Conservation (phyloP, 1,140 invertebrate genomes). For the Drosophila funebris region DNA sequence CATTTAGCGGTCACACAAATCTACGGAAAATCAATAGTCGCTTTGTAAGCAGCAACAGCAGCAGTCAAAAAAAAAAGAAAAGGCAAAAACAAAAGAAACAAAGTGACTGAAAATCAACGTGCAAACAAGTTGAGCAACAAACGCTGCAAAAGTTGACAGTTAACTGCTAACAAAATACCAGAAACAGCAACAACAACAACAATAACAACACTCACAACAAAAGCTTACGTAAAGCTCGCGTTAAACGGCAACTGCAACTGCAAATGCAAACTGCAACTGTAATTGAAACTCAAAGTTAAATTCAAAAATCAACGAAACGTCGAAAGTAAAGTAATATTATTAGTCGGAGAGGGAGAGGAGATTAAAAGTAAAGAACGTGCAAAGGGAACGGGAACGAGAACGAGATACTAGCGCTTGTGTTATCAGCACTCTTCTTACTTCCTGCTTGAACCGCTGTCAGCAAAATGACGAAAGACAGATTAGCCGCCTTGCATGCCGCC, state of each 20-base stretch:
- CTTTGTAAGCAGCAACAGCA: constrained; percentile 31
- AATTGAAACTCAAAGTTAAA: constrained; percentile 10
- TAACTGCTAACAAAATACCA: constrained; percentile 73
- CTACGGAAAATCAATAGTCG: constrained; percentile 71
- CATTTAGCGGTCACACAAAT: constrained; percentile 53
- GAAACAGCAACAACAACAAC: constrained; percentile 33
- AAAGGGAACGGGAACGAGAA: neutral
- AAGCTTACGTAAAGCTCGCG: constrained; percentile 61
- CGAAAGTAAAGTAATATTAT: neutral
- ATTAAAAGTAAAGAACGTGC: neutral
- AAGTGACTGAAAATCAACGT: constrained; percentile 43
- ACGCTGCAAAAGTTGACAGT: constrained; percentile 54
- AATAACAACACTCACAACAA: constrained; percentile 39
- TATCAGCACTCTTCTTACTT: neutral
- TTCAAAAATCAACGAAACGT: constrained; percentile 3
- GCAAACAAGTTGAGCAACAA: constrained; percentile 67
- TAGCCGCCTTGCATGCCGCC: constrained; percentile 97
- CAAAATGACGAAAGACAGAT: constrained; percentile 98
- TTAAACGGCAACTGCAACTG: constrained; percentile 24
- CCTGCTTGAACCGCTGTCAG: constrained; percentile 24
- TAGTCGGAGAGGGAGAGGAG: neutral
- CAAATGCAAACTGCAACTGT: constrained; percentile 3
- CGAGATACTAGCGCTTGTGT: too few species aligned
- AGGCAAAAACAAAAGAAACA: constrained; percentile 1
- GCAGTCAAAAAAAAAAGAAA: constrained; percentile 24